These are phyloP conservation scores for Megaptera novaeangliae DNA, from an alignment of 2,113 vertebrate genomes.

Conservation along the genomic window DNA sequence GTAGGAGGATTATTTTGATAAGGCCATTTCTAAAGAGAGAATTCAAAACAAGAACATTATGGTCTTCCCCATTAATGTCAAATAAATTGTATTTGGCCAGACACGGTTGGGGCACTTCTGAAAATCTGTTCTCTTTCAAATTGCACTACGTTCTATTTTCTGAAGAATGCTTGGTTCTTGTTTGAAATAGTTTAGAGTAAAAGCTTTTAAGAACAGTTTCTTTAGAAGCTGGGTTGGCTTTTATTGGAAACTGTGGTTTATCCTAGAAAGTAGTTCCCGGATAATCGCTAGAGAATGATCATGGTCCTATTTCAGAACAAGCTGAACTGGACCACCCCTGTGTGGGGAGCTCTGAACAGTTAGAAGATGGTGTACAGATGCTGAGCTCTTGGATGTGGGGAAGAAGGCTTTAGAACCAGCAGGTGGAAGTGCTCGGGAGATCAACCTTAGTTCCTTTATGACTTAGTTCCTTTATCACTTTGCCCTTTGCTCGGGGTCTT, in stretches of 20 bases:
- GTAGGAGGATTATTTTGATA: slow-evolving; percentile 51
- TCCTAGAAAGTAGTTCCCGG: not conserved
- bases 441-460: not conserved
- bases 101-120: not conserved
- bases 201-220: slow-evolving; percentile 13
- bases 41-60: slow-evolving; percentile 49
- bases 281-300: not conserved
- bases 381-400: fast-evolving
- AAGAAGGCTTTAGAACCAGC: not conserved
- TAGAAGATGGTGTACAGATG: not conserved
- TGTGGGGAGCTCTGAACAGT: not conserved
- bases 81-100: slow-evolving; percentile 23
- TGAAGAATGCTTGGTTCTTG: not conserved
- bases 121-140: slow-evolving; percentile 38
- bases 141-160: not conserved
- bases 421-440: not conserved
- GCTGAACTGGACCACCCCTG: not conserved
- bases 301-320: not conserved
- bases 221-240: not conserved
- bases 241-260: not conserved
- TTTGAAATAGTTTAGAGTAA: slow-evolving; percentile 31
- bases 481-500: not conserved
- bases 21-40: slow-evolving; percentile 54
- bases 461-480: not conserved
- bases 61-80: slow-evolving; percentile 31